Evolutionary conservation across 1,140 invertebrate species (phyloP).

Genomic region (Whitmania pigra): DNA sequence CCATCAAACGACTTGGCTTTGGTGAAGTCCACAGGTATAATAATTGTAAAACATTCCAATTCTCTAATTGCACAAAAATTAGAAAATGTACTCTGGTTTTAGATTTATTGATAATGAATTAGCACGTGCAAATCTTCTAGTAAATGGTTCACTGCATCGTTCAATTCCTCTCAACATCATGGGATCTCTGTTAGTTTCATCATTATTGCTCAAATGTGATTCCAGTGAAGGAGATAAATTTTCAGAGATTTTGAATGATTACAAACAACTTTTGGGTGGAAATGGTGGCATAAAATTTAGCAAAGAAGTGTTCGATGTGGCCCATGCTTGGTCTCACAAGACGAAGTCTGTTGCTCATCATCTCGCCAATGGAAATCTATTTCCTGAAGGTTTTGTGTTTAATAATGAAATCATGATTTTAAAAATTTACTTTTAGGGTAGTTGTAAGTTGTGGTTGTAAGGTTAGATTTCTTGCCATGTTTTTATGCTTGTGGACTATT

Average conservation of each 20-base stretch:
- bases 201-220: neutral
- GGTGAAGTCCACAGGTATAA: slow-evolving; percentile 86
- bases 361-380: neutral
- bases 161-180: neutral
- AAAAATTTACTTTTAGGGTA: slow-evolving; percentile 25
- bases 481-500: neutral
- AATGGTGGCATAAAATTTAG: neutral
- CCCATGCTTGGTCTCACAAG: neutral
- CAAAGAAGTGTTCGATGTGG: neutral
- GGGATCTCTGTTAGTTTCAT: slow-evolving; percentile 7
- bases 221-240: neutral
- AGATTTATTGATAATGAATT: neutral
- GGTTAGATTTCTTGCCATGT: neutral
- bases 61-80: neutral
- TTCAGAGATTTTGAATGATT: neutral
- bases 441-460: neutral
- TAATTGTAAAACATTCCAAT: slow-evolving; percentile 35
- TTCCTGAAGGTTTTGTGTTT: slow-evolving; percentile 8
- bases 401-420: neutral
- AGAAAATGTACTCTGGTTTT: neutral
- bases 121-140: neutral
- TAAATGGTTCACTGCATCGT: neutral
- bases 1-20: slow-evolving; percentile 73
- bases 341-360: neutral
- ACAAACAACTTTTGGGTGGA: neutral